A percentile compares a stretch with the other conserved stretches of the same genome.
Conservation (phyloP, 1,140 invertebrate species). For the Caenorhabditis tropicalis region DNA sequence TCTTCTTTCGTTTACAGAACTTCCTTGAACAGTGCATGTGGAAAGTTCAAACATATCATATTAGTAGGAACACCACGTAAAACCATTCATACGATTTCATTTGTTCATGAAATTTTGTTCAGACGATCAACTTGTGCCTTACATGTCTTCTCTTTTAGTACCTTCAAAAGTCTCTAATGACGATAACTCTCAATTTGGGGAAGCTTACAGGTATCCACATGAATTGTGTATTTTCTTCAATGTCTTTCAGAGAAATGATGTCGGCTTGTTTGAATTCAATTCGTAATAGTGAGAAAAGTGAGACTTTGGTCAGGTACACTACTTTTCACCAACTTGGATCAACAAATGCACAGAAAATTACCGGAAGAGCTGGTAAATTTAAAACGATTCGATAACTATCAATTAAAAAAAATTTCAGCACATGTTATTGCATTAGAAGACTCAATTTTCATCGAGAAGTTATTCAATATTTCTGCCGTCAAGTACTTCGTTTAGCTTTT, state of each 20-base stretch:
- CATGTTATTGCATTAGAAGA: conserved; percentile 46
- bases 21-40: conserved; percentile 47
- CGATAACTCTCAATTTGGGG: conserved; percentile 40
- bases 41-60: conserved; percentile 52
- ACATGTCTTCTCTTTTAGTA: conserved; percentile 41
- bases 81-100: background rate
- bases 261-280: conserved; percentile 23
- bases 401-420: conserved; percentile 45
- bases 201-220: conserved; percentile 32
- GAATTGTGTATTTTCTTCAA: background rate
- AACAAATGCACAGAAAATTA: conserved; percentile 16
- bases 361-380: conserved; percentile 42
- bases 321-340: conserved; percentile 34
- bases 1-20: conserved; percentile 52
- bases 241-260: conserved; percentile 46
- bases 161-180: conserved; percentile 33
- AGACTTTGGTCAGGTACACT: conserved; percentile 35
- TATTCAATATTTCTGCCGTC: conserved; percentile 1
- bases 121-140: conserved; percentile 48
- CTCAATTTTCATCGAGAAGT: background rate
- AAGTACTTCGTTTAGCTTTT: background rate
- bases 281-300: background rate
- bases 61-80: conserved; percentile 52
- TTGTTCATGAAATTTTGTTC: background rate
- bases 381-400: background rate